These are phyloP conservation scores for Helicolenus hilgendorfi DNA, from an alignment of 2,797 vertebrate genomes.

Conservation along the genomic window DNA sequence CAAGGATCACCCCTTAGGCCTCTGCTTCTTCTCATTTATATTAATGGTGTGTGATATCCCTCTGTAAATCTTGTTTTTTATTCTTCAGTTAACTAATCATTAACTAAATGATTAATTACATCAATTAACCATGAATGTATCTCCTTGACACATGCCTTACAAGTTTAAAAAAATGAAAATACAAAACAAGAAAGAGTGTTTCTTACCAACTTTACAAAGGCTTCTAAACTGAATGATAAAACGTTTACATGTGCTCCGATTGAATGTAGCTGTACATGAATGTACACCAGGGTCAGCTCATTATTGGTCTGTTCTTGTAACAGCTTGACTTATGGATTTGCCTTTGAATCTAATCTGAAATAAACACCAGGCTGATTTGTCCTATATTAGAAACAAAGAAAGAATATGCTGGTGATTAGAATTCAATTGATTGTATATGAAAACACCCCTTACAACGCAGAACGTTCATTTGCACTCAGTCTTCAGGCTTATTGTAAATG, in stretches of 20 bases:
- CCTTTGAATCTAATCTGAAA: not conserved
- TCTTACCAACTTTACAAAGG: not conserved
- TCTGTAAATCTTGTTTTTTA: not conserved
- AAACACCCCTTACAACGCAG: too few relatives aligned
- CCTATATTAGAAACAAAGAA: not conserved
- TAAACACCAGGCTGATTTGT: not conserved
- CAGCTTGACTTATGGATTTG: not conserved
- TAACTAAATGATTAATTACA: not conserved
- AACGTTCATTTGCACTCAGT: too few relatives aligned
- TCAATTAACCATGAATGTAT: not conserved
- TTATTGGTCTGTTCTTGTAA: not conserved
- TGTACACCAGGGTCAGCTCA: not conserved
- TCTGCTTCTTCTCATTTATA: not conserved
- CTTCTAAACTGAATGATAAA: not conserved
- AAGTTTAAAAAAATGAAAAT: not conserved
- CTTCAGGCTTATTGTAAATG: not conserved
- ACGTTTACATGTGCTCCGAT: not conserved
- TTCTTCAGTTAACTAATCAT: not conserved
- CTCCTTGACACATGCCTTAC: not conserved
- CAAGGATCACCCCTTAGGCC: not conserved
- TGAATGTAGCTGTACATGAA: not conserved
- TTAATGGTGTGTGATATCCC: not conserved
- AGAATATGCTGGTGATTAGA: fast-evolving
- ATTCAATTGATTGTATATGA: too few relatives aligned
- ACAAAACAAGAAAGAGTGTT: not conserved